phyloP scores from a whole-genome alignment of 2,113 vertebrate genomes.

The Balaeniceps rex region DNA sequence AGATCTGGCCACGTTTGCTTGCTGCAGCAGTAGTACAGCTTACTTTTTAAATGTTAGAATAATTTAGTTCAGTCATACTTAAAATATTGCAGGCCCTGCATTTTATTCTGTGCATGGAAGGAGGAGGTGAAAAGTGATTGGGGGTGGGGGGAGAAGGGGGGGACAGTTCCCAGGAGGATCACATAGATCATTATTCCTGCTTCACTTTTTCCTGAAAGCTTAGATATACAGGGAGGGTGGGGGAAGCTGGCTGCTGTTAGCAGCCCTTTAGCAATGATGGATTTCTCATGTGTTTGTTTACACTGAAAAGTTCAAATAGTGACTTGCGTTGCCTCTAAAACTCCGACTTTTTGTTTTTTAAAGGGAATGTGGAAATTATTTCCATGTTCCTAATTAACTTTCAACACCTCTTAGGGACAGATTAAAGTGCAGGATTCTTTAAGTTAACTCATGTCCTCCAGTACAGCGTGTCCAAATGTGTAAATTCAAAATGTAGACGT shows the following conservation, averaged over 20 bases:
- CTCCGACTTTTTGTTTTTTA: not conserved
- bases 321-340: not conserved
- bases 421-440: not conserved
- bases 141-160: not conserved
- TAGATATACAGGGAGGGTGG: not conserved
- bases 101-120: not conserved
- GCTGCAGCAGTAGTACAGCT: not conserved
- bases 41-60: not conserved
- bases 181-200: not conserved
- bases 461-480: not conserved
- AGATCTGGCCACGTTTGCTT: not conserved
- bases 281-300: constrained; percentile 51
- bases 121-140: not conserved
- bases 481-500: not conserved
- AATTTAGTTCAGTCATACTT: not conserved
- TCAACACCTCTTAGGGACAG: not conserved
- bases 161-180: not conserved
- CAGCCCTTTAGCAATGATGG: not conserved
- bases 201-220: constrained; percentile 46
- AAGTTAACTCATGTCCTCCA: not conserved
- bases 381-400: not conserved
- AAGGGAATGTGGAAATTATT: not conserved
- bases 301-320: not conserved
- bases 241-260: constrained; percentile 26
- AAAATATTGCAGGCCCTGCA: not conserved